Conservation (phyloP, 2,113 vertebrate genomes). For the Theristicus caerulescens region DNA sequence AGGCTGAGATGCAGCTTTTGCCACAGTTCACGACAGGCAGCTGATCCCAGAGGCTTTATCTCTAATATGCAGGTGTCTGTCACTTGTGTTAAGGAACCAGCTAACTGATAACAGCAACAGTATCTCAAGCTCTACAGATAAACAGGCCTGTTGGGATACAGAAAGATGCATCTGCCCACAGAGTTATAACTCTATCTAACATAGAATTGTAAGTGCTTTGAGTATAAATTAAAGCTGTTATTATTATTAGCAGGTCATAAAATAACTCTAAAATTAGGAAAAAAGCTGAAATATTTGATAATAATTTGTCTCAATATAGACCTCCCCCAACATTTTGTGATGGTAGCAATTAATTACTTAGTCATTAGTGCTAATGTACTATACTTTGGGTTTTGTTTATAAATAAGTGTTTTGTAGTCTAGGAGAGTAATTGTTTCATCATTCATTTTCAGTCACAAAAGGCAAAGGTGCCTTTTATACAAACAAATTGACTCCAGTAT, state of each 20-base stretch:
- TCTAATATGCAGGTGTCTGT: neutral
- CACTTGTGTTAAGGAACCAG: neutral
- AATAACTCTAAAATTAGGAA: neutral
- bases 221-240: neutral
- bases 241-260: neutral
- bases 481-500: neutral
- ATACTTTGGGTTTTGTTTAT: neutral
- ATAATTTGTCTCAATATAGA: neutral
- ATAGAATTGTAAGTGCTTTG: neutral
- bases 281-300: neutral
- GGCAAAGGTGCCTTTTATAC: neutral
- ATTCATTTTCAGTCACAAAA: slow-evolving; percentile 11
- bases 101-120: neutral
- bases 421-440: slow-evolving; percentile 14
- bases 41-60: neutral
- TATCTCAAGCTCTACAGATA: neutral
- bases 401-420: neutral
- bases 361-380: neutral
- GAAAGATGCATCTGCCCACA: neutral
- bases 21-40: neutral
- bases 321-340: neutral
- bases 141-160: neutral
- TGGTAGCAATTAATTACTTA: neutral
- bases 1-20: neutral
- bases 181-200: neutral